Evolutionary conservation across 2,113 vertebrate species (phyloP).

Genomic region (Bolborhynchus lineola): DNA sequence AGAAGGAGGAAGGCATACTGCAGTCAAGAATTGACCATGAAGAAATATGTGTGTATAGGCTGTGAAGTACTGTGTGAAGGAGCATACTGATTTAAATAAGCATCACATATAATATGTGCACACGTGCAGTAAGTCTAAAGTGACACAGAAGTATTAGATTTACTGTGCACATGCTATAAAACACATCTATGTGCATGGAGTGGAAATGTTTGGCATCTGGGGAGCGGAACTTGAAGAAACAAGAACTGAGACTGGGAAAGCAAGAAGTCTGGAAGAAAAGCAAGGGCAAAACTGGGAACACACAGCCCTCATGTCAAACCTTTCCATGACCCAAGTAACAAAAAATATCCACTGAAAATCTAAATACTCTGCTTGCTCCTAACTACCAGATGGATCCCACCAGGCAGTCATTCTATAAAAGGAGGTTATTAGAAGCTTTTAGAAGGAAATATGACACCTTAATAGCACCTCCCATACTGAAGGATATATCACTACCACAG

Average conservation of each 20-base stretch:
- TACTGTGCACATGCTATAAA: neutral
- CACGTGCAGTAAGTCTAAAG: neutral
- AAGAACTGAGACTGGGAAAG: neutral
- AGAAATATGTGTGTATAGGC: rapidly evolving
- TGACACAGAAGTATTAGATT: neutral
- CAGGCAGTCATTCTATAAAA: neutral
- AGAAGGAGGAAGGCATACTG: neutral
- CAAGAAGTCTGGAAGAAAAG: neutral
- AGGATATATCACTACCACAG: slow-evolving; percentile 10
- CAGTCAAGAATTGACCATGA: neutral
- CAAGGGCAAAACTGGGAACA: neutral
- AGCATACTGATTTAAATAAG: neutral
- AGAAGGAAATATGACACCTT: slow-evolving; percentile 50
- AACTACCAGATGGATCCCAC: neutral
- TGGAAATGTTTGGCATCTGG: neutral
- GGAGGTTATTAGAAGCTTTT: slow-evolving; percentile 21
- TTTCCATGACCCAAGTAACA: neutral
- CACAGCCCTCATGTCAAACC: neutral
- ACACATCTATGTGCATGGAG: neutral
- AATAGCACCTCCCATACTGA: slow-evolving; percentile 43
- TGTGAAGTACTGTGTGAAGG: neutral
- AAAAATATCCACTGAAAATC: neutral
- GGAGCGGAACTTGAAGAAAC: neutral
- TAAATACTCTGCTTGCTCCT: neutral
- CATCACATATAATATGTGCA: neutral